These are phyloP conservation scores for Xiphophorus couchianus DNA, from an alignment of 2,113 vertebrate genomes.

Conservation along the genomic window DNA sequence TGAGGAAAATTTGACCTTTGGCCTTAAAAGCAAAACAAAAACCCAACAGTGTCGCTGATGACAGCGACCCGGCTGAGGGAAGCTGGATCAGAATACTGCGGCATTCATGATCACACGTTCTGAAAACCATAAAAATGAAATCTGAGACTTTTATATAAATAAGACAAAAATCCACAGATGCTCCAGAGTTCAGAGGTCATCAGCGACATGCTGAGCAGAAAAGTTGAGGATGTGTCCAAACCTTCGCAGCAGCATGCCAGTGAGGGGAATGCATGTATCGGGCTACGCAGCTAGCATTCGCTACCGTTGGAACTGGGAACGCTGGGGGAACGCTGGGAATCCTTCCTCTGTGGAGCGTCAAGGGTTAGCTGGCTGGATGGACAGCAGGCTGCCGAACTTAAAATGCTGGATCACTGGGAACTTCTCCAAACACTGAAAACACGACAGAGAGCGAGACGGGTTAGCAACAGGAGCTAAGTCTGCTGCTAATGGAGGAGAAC, in stretches of 20 bases:
- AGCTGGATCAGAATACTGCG: background rate
- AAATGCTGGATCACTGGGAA: slow-evolving; percentile 99
- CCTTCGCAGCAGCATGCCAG: slow-evolving; percentile 28
- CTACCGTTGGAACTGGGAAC: slow-evolving; percentile 18
- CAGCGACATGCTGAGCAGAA: slow-evolving; percentile 13
- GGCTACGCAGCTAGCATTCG: slow-evolving; percentile 32
- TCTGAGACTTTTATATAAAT: slow-evolving; percentile 53
- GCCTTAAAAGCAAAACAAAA: slow-evolving; percentile 26
- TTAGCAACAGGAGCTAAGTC: no score
- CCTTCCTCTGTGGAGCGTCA: slow-evolving; percentile 70
- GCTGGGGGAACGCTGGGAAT: slow-evolving; percentile 18
- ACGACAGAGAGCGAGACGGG: background rate
- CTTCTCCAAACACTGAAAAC: slow-evolving; percentile 94
- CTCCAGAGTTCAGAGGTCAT: slow-evolving; percentile 25
- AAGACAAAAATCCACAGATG: slow-evolving; percentile 26
- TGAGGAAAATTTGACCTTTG: slow-evolving; percentile 19
- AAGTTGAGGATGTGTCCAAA: slow-evolving; percentile 11
- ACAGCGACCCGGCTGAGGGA: no score
- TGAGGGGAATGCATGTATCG: slow-evolving; percentile 27
- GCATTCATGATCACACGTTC: slow-evolving; percentile 7
- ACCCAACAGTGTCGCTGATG: background rate
- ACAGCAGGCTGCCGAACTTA: slow-evolving; percentile 96
- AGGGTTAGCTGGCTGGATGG: slow-evolving; percentile 89
- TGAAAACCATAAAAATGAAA: background rate
- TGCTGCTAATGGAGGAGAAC: background rate